Conservation (phyloP, 1,140 invertebrate genomes). For the Drosophila asahinai region DNA sequence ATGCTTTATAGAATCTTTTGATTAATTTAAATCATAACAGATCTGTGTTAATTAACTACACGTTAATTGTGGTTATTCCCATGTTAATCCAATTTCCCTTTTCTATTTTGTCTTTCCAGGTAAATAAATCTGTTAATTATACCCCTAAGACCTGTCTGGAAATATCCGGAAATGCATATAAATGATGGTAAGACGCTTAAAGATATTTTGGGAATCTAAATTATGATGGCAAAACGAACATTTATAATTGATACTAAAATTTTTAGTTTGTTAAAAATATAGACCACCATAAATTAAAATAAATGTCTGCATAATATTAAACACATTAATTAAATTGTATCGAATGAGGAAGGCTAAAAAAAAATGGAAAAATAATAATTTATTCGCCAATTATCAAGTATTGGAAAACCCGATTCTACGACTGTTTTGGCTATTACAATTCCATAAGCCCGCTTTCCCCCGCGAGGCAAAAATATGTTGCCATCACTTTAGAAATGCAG, state of each 20-base stretch:
- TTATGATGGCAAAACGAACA: neutral
- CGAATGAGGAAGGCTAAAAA: too few species aligned
- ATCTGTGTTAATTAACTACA: neutral
- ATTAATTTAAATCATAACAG: neutral
- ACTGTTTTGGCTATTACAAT: conserved; percentile 4
- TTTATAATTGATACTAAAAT: neutral
- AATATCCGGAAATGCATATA: conserved; percentile 12
- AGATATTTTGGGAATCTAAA: neutral
- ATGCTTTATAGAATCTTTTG: neutral
- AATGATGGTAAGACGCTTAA: neutral
- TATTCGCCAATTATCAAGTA: neutral
- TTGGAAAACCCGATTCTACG: neutral
- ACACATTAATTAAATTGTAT: neutral
- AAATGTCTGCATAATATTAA: neutral
- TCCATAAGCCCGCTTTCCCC: neutral
- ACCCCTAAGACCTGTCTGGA: neutral
- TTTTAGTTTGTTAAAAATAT: neutral
- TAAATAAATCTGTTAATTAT: conserved; percentile 12
- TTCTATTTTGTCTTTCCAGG: conserved; percentile 16
- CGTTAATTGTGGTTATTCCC: neutral
- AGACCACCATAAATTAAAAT: neutral
- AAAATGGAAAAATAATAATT: neutral
- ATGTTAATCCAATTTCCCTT: conserved; percentile 3
- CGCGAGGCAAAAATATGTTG: neutral
- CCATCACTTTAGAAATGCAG: conserved; percentile 2